Conservation (phyloP, 1,140 invertebrate genomes). For the Drosophila oshimai region DNA sequence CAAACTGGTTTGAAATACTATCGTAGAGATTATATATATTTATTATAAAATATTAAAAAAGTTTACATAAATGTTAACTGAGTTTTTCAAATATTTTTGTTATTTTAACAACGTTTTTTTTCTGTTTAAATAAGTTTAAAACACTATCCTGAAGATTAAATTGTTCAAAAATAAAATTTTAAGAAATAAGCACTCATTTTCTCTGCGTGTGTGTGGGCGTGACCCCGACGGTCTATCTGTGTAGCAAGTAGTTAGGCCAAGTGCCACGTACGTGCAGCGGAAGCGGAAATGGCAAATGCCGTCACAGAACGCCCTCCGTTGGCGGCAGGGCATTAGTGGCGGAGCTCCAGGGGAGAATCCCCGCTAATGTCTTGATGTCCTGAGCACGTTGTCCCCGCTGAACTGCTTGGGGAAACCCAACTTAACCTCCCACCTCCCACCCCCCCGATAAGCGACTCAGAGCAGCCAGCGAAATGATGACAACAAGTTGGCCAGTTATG, state of each 20-base stretch:
- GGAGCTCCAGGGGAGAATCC: neutral
- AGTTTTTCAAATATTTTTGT: neutral
- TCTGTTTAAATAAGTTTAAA: neutral
- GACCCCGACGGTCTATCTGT: conserved; percentile 18
- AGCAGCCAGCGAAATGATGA: conserved; percentile 8
- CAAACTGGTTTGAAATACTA: no score
- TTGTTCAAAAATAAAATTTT: neutral
- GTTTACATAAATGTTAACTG: no score
- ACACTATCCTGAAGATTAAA: no score
- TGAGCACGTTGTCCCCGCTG: conserved; percentile 19
- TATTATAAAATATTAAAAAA: neutral
- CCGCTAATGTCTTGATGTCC: conserved; percentile 39
- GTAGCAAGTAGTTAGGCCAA: conserved; percentile 65
- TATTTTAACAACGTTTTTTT: no score
- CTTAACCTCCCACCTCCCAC: no score
- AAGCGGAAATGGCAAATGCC: conserved; percentile 65
- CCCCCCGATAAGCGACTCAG: neutral
- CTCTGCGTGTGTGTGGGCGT: conserved; percentile 2
- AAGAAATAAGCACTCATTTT: neutral
- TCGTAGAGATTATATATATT: no score
- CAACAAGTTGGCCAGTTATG: conserved; percentile 38
- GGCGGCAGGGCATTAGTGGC: neutral
- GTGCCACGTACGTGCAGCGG: conserved; percentile 65
- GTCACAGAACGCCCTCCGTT: conserved; percentile 20
- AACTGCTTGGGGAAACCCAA: neutral